These are phyloP conservation scores for Neoseiulus cucumeris DNA, from an alignment of 1,140 invertebrate species.

Conservation along the genomic window DNA sequence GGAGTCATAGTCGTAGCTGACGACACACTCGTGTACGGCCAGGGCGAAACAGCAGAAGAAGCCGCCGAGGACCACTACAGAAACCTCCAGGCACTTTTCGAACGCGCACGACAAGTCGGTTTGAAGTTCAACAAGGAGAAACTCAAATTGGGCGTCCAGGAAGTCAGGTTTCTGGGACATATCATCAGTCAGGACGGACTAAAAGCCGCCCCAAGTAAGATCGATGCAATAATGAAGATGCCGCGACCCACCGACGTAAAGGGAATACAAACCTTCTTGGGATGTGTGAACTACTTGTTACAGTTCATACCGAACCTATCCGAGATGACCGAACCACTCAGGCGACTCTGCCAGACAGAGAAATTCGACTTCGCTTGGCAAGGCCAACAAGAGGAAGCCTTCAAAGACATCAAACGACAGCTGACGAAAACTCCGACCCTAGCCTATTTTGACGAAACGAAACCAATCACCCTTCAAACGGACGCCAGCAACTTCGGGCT, in stretches of 20 bases:
- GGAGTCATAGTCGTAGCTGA: no score
- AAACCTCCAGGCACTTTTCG: slow-evolving; percentile 16
- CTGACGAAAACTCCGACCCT: not conserved
- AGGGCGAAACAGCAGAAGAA: slow-evolving; percentile 10
- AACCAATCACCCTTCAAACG: slow-evolving; percentile 20
- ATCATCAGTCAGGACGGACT: slow-evolving; percentile 23
- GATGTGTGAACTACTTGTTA: slow-evolving; percentile 26
- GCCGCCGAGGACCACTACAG: slow-evolving; percentile 18
- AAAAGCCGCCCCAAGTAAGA: slow-evolving; percentile 25
- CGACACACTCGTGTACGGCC: no score
- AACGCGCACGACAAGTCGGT: slow-evolving; percentile 13
- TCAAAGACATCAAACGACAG: not conserved
- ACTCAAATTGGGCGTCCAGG: slow-evolving; percentile 12
- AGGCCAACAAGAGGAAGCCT: slow-evolving; percentile 20
- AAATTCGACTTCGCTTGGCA: slow-evolving; percentile 23
- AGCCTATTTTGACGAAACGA: not conserved
- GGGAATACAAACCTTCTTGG: slow-evolving; percentile 25
- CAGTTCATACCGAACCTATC: no score
- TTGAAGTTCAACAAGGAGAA: slow-evolving; percentile 19
- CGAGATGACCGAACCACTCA: slow-evolving; percentile 25
- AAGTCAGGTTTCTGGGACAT: slow-evolving; percentile 27
- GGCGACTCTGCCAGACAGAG: slow-evolving; percentile 25
- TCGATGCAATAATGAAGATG: slow-evolving; percentile 22
- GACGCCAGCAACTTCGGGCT: no score
- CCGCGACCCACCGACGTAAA: slow-evolving; percentile 22